Evolutionary conservation across 2,888 invertebrate genomes (phyloP), one percentile per base, ranked within the genome.

Genomic region (Drosophila helvetica): DNA sequence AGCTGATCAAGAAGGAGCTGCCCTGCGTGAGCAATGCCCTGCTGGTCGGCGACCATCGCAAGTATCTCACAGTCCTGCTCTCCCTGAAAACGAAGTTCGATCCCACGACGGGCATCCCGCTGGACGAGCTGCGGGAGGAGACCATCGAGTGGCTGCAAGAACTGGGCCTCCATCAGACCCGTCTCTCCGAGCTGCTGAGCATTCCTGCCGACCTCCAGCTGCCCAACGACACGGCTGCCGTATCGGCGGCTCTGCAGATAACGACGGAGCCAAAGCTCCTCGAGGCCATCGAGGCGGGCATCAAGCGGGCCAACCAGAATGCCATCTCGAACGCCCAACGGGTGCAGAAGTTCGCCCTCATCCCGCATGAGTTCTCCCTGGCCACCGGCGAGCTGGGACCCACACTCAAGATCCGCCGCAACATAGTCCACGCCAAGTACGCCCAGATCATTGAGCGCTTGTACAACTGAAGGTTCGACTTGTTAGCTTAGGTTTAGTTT

Each of bases 281-380:
- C 84, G 93, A 94, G 82, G 96, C 95, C 15, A 94, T 98, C 68
- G 95, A 97, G 90, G 94, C 94, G 46, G 98, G 95, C 3, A 94
- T 98, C 55, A 93, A 94, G 72, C 93, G 94, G 65, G 96, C 95
- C 19, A 98, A 98, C 92, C 92, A 93, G 56, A 93, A 94, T 58
- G 95, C 97, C 17, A 95, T 96, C 58, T 98, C 97, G 0, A 96
- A 96, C 91, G 98, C 98, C 22, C 96, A 97, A 88, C 95, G 94
- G 89, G 94, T 98, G 62, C 97, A 98, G 92, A 98, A 98, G 90
- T 96, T 97, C 92, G 93, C 94, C 1, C 93, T 98, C 57, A 93
- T 98, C 57, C 96, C 97, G 0, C 93, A 93, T 43, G 98, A 98
- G 91, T 98, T 98, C 92, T 96, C 97, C 5, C 92, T 97, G 72